Evolutionary conservation across 2,888 invertebrate species (phyloP).

Genomic region (Aphidius colemani): DNA sequence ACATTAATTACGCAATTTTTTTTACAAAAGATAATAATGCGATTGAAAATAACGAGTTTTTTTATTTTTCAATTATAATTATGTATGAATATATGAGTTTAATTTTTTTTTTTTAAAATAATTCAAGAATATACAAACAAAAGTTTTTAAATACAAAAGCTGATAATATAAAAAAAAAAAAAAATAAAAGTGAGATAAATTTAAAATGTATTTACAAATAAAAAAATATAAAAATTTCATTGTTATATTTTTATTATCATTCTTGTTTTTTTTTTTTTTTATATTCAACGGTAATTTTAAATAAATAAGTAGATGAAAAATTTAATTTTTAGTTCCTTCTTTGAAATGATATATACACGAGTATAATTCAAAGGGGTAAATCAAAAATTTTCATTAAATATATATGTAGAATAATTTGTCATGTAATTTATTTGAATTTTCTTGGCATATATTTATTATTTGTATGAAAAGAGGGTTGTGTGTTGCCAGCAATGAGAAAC

Average conservation of each 20-base stretch:
- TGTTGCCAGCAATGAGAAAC: no score
- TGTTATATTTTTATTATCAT: background rate
- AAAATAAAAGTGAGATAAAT: conserved; percentile 1
- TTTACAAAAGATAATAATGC: no score
- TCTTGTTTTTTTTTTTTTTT: conserved; percentile 7
- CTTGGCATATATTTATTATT: no score
- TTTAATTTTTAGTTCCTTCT: background rate
- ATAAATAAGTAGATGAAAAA: conserved; percentile 7
- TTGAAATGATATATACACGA: background rate
- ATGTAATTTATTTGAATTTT: conserved; percentile 3
- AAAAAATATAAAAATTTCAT: background rate
- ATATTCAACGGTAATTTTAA: conserved; percentile 15
- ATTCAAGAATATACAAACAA: no score
- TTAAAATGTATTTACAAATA: background rate
- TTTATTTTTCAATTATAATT: no score
- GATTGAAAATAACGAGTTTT: no score
- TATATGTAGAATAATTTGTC: conserved; percentile 3
- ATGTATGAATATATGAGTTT: no score
- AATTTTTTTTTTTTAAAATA: no score
- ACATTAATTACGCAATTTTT: no score
- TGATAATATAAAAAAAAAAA: background rate
- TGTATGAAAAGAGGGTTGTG: no score
- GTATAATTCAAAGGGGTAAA: conserved; percentile 4
- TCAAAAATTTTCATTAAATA: conserved; percentile 11
- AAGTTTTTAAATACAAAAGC: no score